Conservation (phyloP, 2,113 vertebrate species). For the Bostrychus sinensis region DNA sequence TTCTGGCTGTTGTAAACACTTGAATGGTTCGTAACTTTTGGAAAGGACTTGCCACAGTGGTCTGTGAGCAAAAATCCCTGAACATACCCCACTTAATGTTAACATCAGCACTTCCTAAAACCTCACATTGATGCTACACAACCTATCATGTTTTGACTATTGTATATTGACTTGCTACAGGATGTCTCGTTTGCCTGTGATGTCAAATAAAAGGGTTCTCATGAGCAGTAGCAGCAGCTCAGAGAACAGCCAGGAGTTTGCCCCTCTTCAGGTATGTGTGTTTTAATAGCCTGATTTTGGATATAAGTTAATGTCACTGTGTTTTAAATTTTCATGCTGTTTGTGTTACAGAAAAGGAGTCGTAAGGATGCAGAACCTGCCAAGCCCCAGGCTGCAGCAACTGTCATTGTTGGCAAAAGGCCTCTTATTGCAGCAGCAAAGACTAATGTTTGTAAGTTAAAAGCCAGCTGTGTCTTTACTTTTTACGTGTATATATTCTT, state of each 20-base stretch:
- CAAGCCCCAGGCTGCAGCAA: constrained; percentile 56
- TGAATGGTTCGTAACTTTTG: no score
- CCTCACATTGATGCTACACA: no score
- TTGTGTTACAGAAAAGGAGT: constrained; percentile 61
- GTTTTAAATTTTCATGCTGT: background rate
- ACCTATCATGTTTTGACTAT: background rate
- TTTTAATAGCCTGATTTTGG: no score
- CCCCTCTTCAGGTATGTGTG: constrained; percentile 72
- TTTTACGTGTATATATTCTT: no score
- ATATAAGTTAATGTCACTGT: no score
- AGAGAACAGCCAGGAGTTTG: constrained; percentile 48
- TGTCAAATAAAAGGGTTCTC: constrained; percentile 67
- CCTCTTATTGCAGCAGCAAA: constrained; percentile 28
- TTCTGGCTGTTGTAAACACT: no score
- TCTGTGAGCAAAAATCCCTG: no score
- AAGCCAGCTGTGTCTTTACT: no score
- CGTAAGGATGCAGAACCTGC: constrained; percentile 52
- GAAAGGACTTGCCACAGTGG: no score
- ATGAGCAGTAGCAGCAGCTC: constrained; percentile 36
- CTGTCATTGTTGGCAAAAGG: constrained; percentile 41
- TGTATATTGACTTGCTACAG: background rate
- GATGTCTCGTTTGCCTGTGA: constrained; percentile 76
- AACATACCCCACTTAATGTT: no score
- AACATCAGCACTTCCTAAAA: background rate
- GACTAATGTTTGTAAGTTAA: constrained; percentile 44